Percentiles rank a stretch among this genome's conserved stretches.
Conservation (phyloP, 2,888 invertebrate species). For the Tethea ocularis region DNA sequence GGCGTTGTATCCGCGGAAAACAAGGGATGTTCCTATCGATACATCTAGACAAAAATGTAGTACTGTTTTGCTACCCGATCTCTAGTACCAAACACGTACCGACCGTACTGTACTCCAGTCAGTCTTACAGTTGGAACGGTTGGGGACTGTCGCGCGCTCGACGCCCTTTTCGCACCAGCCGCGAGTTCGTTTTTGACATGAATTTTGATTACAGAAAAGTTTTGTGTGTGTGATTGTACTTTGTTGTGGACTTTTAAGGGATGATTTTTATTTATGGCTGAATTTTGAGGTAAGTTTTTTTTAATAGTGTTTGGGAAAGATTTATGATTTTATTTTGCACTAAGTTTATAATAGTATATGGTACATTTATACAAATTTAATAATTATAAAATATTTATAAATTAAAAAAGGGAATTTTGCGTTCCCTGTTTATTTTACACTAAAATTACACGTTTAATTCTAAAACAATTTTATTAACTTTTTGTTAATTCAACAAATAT, state of each 20-base stretch:
- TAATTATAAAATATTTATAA: no score
- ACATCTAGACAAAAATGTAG: slow-evolving; percentile 18
- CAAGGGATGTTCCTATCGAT: slow-evolving; percentile 30
- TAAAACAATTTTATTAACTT: no score
- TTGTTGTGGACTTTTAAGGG: slow-evolving; percentile 11
- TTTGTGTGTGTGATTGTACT: slow-evolving; percentile 31
- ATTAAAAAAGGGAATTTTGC: no score
- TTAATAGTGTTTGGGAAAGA: not conserved
- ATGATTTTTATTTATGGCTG: slow-evolving; percentile 14
- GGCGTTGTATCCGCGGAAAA: slow-evolving; percentile 34
- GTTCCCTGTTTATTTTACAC: no score
- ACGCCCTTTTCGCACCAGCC: slow-evolving; percentile 11
- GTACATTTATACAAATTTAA: no score
- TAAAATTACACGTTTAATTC: no score
- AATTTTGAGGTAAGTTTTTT: slow-evolving; percentile 20
- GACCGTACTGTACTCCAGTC: slow-evolving; percentile 2
- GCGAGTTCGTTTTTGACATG: slow-evolving; percentile 24
- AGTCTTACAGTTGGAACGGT: not conserved
- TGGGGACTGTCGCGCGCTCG: slow-evolving; percentile 5
- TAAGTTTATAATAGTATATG: no score
- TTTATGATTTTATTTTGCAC: not conserved
- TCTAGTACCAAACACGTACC: not conserved
- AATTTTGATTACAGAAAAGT: slow-evolving; percentile 20
- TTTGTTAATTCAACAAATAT: no score
- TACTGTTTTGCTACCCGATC: not conserved